Percentiles rank a stretch among this genome's conserved stretches.
Evolutionary conservation across 2,888 invertebrate species (phyloP).

Genomic region (Lamproptera curius): DNA sequence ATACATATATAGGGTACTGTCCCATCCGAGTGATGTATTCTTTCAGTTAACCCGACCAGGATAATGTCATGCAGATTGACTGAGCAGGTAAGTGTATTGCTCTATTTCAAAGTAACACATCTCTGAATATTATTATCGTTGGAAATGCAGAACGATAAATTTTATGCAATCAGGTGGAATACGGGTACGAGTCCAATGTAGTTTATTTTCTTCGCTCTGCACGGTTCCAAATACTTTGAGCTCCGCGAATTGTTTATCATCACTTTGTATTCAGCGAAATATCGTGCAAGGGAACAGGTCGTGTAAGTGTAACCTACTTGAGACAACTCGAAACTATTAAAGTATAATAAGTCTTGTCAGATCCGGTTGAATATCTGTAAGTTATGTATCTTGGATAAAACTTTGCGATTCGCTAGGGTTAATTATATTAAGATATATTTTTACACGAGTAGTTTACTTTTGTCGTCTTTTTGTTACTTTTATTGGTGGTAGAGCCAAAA

Average conservation of each 20-base stretch:
- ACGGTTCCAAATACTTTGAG: background rate
- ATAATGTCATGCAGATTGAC: background rate
- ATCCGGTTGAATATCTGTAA: background rate
- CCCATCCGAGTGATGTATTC: too few relatives aligned
- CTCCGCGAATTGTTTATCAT: background rate
- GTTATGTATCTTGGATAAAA: too few relatives aligned
- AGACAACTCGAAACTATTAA: background rate
- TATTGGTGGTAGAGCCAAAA: too few relatives aligned
- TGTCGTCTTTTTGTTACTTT: too few relatives aligned
- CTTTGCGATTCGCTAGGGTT: too few relatives aligned
- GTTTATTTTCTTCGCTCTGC: background rate
- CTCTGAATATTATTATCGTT: background rate
- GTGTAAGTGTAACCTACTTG: background rate
- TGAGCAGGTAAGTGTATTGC: background rate
- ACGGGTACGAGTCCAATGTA: background rate
- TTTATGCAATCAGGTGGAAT: background rate
- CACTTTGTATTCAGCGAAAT: background rate
- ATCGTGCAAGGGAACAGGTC: background rate
- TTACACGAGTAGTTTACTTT: too few relatives aligned
- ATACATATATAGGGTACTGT: too few relatives aligned
- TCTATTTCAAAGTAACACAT: background rate
- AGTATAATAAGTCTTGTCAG: background rate
- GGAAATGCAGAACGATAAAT: background rate
- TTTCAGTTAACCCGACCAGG: background rate
- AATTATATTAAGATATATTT: too few relatives aligned